phyloP scores from a whole-genome alignment of 2,113 vertebrate species.

The Chrysochloris asiatica region DNA sequence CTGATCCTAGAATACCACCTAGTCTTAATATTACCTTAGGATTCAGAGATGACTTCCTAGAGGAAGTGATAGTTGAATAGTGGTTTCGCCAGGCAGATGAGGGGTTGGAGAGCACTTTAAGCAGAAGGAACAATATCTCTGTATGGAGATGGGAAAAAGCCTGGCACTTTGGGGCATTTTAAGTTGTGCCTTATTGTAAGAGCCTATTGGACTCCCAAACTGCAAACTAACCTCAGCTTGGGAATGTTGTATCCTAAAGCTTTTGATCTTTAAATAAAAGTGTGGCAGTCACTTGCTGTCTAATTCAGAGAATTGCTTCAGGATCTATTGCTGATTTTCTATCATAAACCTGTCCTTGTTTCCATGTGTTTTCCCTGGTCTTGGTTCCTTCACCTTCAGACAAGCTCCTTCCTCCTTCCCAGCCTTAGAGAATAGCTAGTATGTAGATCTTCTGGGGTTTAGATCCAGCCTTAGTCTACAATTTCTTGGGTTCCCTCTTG shows the following conservation, averaged over 20 bases:
- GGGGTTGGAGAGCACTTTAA: neutral
- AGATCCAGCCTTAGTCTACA: neutral
- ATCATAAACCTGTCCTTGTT: neutral
- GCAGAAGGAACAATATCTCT: neutral
- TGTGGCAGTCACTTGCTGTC: neutral
- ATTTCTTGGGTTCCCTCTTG: neutral
- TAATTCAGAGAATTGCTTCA: conserved; percentile 4
- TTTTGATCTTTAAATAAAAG: neutral
- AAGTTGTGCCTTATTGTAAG: neutral
- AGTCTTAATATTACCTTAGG: conserved; percentile 26
- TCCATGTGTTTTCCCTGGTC: neutral
- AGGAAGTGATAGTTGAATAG: neutral
- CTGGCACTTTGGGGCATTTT: neutral
- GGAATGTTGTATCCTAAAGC: neutral
- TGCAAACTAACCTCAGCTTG: neutral
- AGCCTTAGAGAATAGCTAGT: neutral
- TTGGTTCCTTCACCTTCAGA: neutral
- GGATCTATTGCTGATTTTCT: neutral
- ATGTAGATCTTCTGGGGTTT: neutral
- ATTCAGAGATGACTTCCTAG: conserved; percentile 32
- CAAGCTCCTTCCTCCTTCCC: neutral
- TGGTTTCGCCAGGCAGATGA: conserved; percentile 24
- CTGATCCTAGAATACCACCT: neutral
- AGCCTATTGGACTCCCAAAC: neutral
- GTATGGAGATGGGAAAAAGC: neutral